These are phyloP conservation scores for Anableps anableps DNA, from an alignment of 2,797 vertebrate genomes.

Conservation along the genomic window DNA sequence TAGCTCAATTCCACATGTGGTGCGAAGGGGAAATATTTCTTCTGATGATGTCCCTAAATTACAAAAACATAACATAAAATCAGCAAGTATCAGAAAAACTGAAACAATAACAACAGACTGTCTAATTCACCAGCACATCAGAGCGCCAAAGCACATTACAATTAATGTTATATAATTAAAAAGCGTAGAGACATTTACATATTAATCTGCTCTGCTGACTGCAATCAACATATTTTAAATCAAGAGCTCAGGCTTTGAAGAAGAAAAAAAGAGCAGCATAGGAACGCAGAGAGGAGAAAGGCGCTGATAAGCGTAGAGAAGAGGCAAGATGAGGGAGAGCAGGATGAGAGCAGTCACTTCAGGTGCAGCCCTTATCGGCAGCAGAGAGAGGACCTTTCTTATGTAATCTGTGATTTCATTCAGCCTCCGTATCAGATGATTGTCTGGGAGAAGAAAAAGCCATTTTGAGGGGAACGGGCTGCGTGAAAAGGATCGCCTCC, in stretches of 20 bases:
- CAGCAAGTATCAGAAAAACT: slow-evolving; percentile 47
- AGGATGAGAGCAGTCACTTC: slow-evolving; percentile 78
- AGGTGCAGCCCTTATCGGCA: slow-evolving; percentile 81
- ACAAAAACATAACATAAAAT: slow-evolving; percentile 56
- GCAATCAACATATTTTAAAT: slow-evolving; percentile 78
- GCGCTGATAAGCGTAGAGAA: slow-evolving; percentile 66
- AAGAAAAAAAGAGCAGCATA: slow-evolving; percentile 29
- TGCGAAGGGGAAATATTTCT: slow-evolving; percentile 68
- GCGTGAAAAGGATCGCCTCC: slow-evolving; percentile 81
- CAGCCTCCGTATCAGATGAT: slow-evolving; percentile 84
- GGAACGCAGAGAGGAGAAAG: slow-evolving; percentile 51
- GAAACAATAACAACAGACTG: slow-evolving; percentile 55
- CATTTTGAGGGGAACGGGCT: slow-evolving; percentile 84
- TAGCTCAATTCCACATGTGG: slow-evolving; percentile 71
- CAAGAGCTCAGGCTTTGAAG: slow-evolving; percentile 70
- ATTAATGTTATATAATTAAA: slow-evolving; percentile 81
- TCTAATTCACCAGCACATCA: slow-evolving; percentile 51
- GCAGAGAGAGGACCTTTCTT: slow-evolving; percentile 82
- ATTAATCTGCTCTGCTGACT: slow-evolving; percentile 76
- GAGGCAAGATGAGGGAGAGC: slow-evolving; percentile 60
- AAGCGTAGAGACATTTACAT: slow-evolving; percentile 82
- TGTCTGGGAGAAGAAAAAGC: slow-evolving; percentile 88
- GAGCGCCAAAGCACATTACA: slow-evolving; percentile 65
- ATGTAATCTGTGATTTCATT: slow-evolving; percentile 89
- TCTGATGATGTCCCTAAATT: slow-evolving; percentile 73